Evolutionary conservation across 2,888 invertebrate genomes (phyloP).

Genomic region (Doris montereyensis): DNA sequence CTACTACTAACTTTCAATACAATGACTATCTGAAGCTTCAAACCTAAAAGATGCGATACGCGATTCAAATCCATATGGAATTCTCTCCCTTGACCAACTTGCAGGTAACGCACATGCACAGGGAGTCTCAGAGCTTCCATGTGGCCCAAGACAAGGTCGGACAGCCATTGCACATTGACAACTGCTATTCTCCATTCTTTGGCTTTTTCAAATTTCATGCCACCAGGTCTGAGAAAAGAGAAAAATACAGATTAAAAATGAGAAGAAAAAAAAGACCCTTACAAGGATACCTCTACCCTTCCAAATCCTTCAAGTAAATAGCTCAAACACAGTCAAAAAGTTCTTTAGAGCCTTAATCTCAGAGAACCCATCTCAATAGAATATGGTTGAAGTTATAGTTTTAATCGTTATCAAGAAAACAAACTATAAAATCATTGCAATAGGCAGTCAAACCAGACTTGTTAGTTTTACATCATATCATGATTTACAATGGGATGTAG

Average conservation of each 20-base stretch:
- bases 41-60: conserved; percentile 93
- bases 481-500: no score
- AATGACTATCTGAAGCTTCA: no score
- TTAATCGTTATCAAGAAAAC: no score
- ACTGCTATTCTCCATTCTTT: conserved; percentile 92
- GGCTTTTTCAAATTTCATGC: conserved; percentile 89
- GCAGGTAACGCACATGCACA: conserved; percentile 81
- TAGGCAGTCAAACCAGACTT: no score
- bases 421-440: no score
- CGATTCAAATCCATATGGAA: conserved; percentile 76
- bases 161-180: conserved; percentile 94
- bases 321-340: no score
- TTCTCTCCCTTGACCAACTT: conserved; percentile 80
- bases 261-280: background rate
- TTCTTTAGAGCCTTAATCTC: no score
- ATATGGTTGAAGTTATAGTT: no score
- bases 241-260: background rate
- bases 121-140: conserved; percentile 80
- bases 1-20: no score
- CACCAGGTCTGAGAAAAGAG: conserved; percentile 80
- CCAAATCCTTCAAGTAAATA: no score
- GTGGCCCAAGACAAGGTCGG: conserved; percentile 91
- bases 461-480: no score
- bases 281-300: background rate
- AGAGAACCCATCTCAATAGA: no score